Evolutionary conservation across 2,888 invertebrate genomes (phyloP), one percentile per base, ranked within the genome.

Genomic region (Chrysotoxum bicinctum): DNA sequence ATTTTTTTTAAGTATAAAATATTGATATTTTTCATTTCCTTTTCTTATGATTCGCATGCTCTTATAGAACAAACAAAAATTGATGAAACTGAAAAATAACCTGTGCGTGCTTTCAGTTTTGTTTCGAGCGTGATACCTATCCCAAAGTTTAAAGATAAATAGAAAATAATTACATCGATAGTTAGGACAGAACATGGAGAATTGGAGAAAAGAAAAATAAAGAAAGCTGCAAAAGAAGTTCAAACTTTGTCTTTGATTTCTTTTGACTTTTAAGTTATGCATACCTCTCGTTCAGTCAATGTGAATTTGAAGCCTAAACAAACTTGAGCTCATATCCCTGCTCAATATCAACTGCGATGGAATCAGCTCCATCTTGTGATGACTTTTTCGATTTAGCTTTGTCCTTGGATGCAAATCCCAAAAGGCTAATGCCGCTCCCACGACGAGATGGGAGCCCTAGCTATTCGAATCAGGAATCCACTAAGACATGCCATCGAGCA

Each of bases 401-500:
- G 82, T 91, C 91, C 88, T 90, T 91, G 88, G 90, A 89, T 79
- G 88, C 88, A 80, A 89, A 89, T 64, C 91, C 89, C 78, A 91
- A 83, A 83, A 90, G 89, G 56, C 89, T 89, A 37, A 91, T 86
- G 56, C 89, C 89, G 73, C 89, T 91, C 73, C 89, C 89, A 87
- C 91, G 91, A 64, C 91, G 89, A 9, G 90, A 89, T 87, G 91
- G 89, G 87, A 91, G 91, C 83, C 92, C 92, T 89, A 92, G 90
- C 90, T 92, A 91, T 89, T 92, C 91, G 88, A 93, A 94, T 94
- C 94, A 94, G 92, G 95, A 95, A 90, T 95, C 95, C 88, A 98
- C 94, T 84, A 98, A 92, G 40, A 98, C 95, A 92, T 98, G 98
- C 98, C 98, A 98, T 72, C 98, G 95, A 90, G 97, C 97, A 80